These are phyloP conservation scores for Philereme transversata DNA, from an alignment of 2,888 invertebrate species.

Conservation along the genomic window DNA sequence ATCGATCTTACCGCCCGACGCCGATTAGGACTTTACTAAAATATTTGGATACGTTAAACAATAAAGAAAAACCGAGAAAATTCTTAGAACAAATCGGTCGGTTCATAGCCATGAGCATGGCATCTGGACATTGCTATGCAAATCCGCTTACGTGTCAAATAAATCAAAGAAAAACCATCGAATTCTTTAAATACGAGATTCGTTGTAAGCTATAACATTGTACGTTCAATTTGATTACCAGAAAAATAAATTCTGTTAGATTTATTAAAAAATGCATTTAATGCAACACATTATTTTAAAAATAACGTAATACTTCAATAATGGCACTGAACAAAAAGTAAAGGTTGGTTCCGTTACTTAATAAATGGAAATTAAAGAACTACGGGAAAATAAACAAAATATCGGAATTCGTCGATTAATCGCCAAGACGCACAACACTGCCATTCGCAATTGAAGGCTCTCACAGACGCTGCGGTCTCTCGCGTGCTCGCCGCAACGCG, in stretches of 20 bases:
- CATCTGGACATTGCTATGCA: constrained; percentile 70
- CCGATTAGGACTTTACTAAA: constrained; percentile 34
- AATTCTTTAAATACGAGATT: constrained; percentile 69
- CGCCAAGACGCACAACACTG: constrained; percentile 68
- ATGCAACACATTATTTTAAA: constrained; percentile 80
- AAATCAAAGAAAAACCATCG: constrained; percentile 52
- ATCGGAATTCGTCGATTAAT: constrained; percentile 59
- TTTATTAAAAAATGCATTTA: constrained; percentile 68
- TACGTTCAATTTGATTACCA: constrained; percentile 51
- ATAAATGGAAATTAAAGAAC: constrained; percentile 56
- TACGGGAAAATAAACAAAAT: constrained; percentile 47
- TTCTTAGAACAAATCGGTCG: constrained; percentile 63
- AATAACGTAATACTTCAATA: constrained; percentile 80
- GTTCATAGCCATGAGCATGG: constrained; percentile 31
- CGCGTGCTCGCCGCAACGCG: constrained; percentile 25
- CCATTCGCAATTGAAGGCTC: constrained; percentile 42
- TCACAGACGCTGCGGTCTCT: constrained; percentile 38
- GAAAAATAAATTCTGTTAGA: constrained; percentile 49
- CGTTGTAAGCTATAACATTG: constrained; percentile 63
- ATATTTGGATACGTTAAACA: constrained; percentile 37
- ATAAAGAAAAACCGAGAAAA: constrained; percentile 37
- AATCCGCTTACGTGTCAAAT: constrained; percentile 55
- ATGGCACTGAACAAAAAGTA: constrained; percentile 79
- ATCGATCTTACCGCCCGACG: constrained; percentile 23
- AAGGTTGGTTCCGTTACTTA: constrained; percentile 59